phyloP scores from a whole-genome alignment of 37 sponge, comb jelly and placozoan genomes.

The Diacarnus erythraeanus region DNA sequence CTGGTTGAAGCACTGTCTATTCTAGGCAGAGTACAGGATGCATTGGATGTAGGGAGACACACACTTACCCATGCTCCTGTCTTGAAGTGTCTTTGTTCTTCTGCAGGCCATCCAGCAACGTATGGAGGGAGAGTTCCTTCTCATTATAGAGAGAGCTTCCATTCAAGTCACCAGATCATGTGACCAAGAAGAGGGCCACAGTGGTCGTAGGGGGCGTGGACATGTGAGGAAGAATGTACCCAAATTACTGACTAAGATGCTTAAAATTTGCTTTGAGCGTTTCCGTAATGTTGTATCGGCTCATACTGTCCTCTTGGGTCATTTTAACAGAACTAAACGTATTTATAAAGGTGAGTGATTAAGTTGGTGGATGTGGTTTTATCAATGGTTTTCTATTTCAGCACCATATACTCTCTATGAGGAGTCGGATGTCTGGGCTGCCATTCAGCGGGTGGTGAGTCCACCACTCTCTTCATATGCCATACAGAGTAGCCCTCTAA shows the following conservation, averaged over 20 bases:
- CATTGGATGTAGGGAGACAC: constrained; percentile 42
- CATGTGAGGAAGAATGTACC: constrained; percentile 56
- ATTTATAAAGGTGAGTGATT: constrained; percentile 40
- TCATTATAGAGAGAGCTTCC: constrained; percentile 58
- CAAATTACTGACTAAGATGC: constrained; percentile 68
- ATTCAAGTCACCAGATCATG: constrained; percentile 38
- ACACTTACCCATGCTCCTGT: background rate
- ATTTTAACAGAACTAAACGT: constrained; percentile 36
- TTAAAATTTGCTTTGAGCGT: constrained; percentile 78
- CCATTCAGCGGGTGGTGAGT: constrained; percentile 77
- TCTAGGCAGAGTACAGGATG: constrained; percentile 62
- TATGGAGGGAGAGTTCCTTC: constrained; percentile 59
- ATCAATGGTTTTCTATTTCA: constrained; percentile 1
- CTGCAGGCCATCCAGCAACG: constrained; percentile 33
- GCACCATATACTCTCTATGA: constrained; percentile 51
- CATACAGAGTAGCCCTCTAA: no score
- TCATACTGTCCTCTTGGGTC: constrained; percentile 68
- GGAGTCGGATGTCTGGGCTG: constrained; percentile 74
- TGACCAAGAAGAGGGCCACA: constrained; percentile 24
- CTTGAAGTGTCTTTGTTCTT: background rate
- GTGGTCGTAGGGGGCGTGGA: background rate
- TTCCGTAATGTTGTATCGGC: constrained; percentile 85
- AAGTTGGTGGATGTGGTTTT: background rate
- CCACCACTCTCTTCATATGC: no score
- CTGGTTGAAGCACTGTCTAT: constrained; percentile 73